Evolutionary conservation across 2,113 vertebrate genomes (phyloP).

Genomic region (Pangasianodon hypophthalmus): DNA sequence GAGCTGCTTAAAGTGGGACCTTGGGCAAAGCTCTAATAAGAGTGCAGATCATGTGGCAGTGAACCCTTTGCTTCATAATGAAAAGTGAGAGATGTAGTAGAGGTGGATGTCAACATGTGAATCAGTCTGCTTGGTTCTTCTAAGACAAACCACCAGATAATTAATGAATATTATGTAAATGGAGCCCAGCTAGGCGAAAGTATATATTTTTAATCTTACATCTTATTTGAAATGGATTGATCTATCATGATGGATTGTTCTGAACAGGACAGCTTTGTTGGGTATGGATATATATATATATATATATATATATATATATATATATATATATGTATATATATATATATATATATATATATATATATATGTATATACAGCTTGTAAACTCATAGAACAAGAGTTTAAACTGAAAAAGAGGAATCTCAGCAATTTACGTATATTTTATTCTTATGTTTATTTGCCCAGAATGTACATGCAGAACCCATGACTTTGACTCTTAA

Average conservation of each 20-base stretch:
- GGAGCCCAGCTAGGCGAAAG: not conserved
- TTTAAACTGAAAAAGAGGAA: not conserved
- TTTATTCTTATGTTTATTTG: not conserved
- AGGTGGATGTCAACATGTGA: not conserved
- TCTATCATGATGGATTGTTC: not conserved
- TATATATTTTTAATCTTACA: not conserved
- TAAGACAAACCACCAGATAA: not conserved
- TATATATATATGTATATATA: no score
- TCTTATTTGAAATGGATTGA: not conserved
- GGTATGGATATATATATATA: not conserved
- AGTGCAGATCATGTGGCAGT: slow-evolving; percentile 31
- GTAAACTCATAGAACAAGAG: not conserved
- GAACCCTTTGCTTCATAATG: slow-evolving; percentile 33
- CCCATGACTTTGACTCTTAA: not conserved
- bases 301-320: no score
- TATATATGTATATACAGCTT: no score
- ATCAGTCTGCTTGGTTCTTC: not conserved
- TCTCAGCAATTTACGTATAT: not conserved
- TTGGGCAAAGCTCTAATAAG: slow-evolving; percentile 32
- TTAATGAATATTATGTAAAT: not conserved
- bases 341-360: no score
- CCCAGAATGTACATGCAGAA: not conserved
- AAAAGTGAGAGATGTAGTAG: slow-evolving; percentile 36
- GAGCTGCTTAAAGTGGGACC: not conserved
- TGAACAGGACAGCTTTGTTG: not conserved